phyloP scores from a whole-genome alignment of 2,113 vertebrate species.

The Oreotrochilus melanogaster region DNA sequence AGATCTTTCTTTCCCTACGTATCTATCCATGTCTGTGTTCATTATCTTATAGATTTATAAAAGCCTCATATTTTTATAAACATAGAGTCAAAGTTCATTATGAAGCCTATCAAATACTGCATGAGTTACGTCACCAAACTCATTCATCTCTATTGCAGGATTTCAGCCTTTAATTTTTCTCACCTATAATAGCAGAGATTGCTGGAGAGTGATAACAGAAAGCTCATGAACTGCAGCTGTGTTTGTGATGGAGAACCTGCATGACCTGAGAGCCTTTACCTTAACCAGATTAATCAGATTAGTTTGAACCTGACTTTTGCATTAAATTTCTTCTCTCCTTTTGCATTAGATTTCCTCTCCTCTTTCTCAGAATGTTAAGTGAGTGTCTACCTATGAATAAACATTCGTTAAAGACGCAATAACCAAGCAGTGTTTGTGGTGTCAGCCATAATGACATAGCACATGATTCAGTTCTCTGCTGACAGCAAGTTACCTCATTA shows the following conservation, averaged over 20 bases:
- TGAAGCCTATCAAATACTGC: not conserved
- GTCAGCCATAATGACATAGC: not conserved
- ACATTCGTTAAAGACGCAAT: not conserved
- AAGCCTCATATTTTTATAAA: not conserved
- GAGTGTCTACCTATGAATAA: not conserved
- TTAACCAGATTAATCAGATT: not conserved
- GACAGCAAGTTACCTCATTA: not conserved
- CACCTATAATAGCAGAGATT: not conserved
- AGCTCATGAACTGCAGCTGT: not conserved
- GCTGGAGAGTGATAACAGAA: not conserved
- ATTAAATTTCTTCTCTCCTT: not conserved
- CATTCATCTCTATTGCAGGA: not conserved
- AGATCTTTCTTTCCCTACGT: not conserved
- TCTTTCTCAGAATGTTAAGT: not conserved
- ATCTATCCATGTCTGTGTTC: not conserved
- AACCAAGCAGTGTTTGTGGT: not conserved
- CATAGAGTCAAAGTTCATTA: not conserved
- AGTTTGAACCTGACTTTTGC: not conserved
- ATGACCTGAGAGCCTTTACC: not conserved
- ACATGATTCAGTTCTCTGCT: not conserved
- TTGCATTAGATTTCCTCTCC: not conserved
- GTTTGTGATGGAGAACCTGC: not conserved
- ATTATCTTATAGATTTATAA: not conserved
- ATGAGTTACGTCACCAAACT: rapidly evolving
- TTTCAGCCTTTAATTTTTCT: not conserved